A percentile compares a stretch with the other conserved stretches of the same genome.
phyloP scores from a whole-genome alignment of 1,140 invertebrate genomes.

The Pseudobourletiella spinata region DNA sequence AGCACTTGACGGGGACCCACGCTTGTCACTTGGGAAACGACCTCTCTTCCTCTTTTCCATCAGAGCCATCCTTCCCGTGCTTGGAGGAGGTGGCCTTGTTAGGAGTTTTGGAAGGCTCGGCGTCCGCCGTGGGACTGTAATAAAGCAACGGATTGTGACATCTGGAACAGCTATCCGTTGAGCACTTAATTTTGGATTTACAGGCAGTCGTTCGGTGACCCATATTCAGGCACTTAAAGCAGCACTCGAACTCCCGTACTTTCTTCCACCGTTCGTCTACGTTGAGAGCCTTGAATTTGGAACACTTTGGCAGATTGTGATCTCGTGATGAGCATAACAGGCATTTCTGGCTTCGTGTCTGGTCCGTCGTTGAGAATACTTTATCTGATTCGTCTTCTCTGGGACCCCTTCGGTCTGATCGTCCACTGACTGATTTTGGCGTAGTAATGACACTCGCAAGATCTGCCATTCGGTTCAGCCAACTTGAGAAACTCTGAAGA shows the following conservation, averaged over 20 bases:
- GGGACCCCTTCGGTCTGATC: no score
- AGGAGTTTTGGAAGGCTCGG: not conserved
- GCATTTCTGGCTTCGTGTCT: no score
- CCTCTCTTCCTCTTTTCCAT: not conserved
- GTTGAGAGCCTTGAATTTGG: not conserved
- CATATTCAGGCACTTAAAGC: not conserved
- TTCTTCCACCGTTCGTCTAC: not conserved
- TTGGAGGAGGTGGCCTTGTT: not conserved
- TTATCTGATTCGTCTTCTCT: no score
- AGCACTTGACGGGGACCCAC: not conserved
- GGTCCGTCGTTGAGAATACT: no score
- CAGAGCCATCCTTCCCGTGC: not conserved
- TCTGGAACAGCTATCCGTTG: not conserved
- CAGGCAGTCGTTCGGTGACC: not conserved
- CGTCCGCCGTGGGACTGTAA: not conserved
- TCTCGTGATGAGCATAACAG: no score
- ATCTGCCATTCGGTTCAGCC: no score
- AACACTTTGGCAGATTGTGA: no score
- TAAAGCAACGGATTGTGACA: not conserved
- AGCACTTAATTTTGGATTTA: not conserved
- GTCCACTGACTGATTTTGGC: not conserved
- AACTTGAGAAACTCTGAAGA: no score
- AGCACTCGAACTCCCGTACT: not conserved
- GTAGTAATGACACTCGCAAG: not conserved
- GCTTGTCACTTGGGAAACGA: not conserved